Conservation (phyloP, 2,888 invertebrate genomes). For the Zygothrica quintamaculata region DNA sequence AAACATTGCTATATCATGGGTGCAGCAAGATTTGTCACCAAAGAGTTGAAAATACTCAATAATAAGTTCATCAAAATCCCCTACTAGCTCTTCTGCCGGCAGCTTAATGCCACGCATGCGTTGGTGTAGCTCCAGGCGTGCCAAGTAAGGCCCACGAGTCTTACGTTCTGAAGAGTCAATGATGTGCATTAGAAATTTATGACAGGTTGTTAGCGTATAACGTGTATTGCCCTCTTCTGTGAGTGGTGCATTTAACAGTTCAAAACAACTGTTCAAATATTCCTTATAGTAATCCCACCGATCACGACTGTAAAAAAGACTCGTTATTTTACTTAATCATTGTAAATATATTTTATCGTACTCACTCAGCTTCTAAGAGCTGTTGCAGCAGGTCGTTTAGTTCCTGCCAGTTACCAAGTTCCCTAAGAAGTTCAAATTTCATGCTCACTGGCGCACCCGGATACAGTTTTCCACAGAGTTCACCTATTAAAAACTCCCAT, state of each 20-base stretch:
- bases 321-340: neutral
- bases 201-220: conserved; percentile 75
- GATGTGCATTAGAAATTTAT: conserved; percentile 84
- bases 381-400: conserved; percentile 90
- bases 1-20: conserved; percentile 92
- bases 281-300: conserved; percentile 90
- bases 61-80: conserved; percentile 89
- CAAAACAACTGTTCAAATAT: conserved; percentile 89
- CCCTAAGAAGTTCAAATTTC: conserved; percentile 90
- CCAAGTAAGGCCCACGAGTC: conserved; percentile 92
- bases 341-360: conserved; percentile 16
- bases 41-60: conserved; percentile 91
- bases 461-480: conserved; percentile 88
- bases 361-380: conserved; percentile 90
- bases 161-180: conserved; percentile 86
- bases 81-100: conserved; percentile 86
- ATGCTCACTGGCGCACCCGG: conserved; percentile 89
- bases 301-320: conserved; percentile 86
- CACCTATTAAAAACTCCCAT: conserved; percentile 91
- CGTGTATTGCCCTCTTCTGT: conserved; percentile 22
- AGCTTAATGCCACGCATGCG: conserved; percentile 86
- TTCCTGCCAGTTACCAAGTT: conserved; percentile 90
- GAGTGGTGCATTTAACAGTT: conserved; percentile 85
- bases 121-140: conserved; percentile 90
- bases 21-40: conserved; percentile 94